Conservation (phyloP, 2,888 invertebrate species). For the Troides aeacus region DNA sequence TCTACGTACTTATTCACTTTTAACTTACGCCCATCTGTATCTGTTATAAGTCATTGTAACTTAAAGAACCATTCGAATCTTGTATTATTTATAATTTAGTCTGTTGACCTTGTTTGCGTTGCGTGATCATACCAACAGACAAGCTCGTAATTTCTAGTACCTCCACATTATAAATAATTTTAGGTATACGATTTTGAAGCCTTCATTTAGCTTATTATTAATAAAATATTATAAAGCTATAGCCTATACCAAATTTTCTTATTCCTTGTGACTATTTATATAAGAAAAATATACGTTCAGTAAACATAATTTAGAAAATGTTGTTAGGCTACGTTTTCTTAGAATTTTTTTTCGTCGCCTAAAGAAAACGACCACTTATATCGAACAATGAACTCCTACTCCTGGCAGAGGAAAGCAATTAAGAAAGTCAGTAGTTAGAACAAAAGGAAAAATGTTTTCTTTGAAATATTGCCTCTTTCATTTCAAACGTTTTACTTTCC, state of each 20-base stretch:
- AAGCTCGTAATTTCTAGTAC: conserved; percentile 23
- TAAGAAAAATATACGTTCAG: too few relatives aligned
- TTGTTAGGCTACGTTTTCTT: not conserved
- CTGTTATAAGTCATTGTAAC: too few relatives aligned
- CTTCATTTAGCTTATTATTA: conserved; percentile 16
- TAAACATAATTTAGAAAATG: too few relatives aligned
- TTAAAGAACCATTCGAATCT: conserved; percentile 5
- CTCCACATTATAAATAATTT: conserved; percentile 8
- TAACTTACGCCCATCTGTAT: too few relatives aligned
- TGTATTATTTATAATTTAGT: conserved; percentile 32
- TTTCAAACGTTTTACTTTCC: too few relatives aligned
- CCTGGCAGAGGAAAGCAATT: conserved; percentile 3
- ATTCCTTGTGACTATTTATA: not conserved
- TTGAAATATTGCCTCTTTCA: too few relatives aligned
- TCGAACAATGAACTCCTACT: conserved; percentile 3
- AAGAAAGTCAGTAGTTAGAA: conserved; percentile 6
- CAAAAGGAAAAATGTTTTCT: not conserved
- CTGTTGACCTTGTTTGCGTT: conserved; percentile 40
- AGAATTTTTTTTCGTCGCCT: not conserved
- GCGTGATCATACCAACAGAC: conserved; percentile 22
- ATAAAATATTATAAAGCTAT: conserved; percentile 13
- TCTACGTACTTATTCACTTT: too few relatives aligned
- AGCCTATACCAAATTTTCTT: not conserved
- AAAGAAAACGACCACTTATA: too few relatives aligned
- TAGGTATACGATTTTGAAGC: conserved; percentile 24